Base-by-base conservation (phyloP, 2,888 invertebrate species). In the Hydrotaea cyrtoneurina region DNA sequence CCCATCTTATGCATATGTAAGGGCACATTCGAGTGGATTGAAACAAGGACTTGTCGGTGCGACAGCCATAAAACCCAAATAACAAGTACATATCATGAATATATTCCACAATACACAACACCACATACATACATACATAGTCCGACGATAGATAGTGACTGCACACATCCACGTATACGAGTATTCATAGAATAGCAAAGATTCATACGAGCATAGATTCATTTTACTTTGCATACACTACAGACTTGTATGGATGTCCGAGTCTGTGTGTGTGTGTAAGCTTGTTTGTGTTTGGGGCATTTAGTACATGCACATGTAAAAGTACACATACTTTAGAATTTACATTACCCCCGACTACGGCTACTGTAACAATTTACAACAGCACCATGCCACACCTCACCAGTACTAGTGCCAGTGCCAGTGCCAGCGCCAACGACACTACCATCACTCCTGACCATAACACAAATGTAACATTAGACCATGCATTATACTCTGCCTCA, bases 21-120 rank as follows among this genome's bases (percentile, higher is more conserved):
- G 43, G 53, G 50, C 69, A 21, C 46, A 23, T 59, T 53, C 26
- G 7, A 21, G 21, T 39, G 26, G 50, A 57, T 74, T 17, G 26
- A 66, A 74, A 71, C 73, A 46, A 78, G 46, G 59, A 21, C 39
- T 59, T 43, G 64, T 64, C 64, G 78, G 71, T 84, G 72, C 78
- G 71, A 78, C 75, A 78, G 64, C 75, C 75, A 75, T 84, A 80
- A 83, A 80, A 74, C 74, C 74, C 74, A 80, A 83, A 78, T 80
- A 80, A 78, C 78, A 80, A 78, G 71, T 80, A n/a, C n/a, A n/a
- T n/a, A 46, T 17, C 78, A 83, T 83, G 83, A 80, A 80, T 83
- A 75, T 72, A 57, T 73, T 75, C 78, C 79, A 74, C 71, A 74
- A 69, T n/a, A 69, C 46, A 39, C 43, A 46, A 46, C 46, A 69